Percentiles rank a stretch among this genome's conserved stretches.
Evolutionary conservation across 2,888 invertebrate species (phyloP).

Genomic region (Drosophila mercatorum): DNA sequence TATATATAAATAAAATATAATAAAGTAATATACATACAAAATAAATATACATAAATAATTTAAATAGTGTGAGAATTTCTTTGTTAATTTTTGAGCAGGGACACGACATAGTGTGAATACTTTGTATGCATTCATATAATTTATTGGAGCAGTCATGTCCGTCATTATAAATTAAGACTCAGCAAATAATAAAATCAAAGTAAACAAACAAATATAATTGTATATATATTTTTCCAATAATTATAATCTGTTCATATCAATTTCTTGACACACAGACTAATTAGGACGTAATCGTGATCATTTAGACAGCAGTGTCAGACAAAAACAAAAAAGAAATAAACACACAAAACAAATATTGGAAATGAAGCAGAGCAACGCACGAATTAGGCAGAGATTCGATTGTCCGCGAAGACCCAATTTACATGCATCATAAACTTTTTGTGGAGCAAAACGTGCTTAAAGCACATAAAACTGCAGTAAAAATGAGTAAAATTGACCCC

Average conservation of each 20-base stretch:
- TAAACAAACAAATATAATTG: neutral
- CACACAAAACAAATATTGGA: constrained; percentile 20
- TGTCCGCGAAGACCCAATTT: constrained; percentile 38
- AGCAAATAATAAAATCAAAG: neutral
- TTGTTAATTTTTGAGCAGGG: neutral
- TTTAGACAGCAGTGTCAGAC: constrained; percentile 5
- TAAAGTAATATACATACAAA: neutral
- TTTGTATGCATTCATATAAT: neutral
- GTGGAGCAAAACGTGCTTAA: constrained; percentile 51
- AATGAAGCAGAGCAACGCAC: constrained; percentile 25
- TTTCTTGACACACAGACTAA: constrained; percentile 4
- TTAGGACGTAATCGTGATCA: neutral
- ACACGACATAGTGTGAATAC: neutral
- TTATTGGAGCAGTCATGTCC: neutral
- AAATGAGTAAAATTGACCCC: constrained; percentile 16
- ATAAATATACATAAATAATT: neutral
- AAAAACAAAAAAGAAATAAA: constrained; percentile 2
- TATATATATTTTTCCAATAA: neutral
- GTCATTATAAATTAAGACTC: neutral
- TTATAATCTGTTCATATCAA: constrained; percentile 1
- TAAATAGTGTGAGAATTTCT: neutral
- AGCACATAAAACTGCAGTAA: constrained; percentile 29
- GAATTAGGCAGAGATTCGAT: constrained; percentile 53
- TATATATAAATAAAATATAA: neutral
- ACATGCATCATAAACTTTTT: constrained; percentile 34